Base-by-base conservation (phyloP, 1,140 invertebrate species). In the Lepidurus packardi region DNA sequence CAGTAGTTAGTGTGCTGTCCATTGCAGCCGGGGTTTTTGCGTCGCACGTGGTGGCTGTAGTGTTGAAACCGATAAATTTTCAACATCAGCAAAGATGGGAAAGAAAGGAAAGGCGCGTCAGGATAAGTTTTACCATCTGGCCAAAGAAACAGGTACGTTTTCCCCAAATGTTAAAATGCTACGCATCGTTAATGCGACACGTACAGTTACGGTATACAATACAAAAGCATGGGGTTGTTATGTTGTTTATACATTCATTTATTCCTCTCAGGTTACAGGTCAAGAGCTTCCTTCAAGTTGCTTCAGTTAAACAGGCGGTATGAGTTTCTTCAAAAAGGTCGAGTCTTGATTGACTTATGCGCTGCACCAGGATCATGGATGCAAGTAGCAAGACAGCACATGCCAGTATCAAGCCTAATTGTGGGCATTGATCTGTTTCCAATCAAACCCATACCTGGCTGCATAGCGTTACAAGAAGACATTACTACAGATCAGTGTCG, bases 331-430 rank as follows among this genome's bases (percentile, higher is more conserved):
- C 95, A 99, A 89, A 94, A 92, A 83, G 95, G 96, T 10, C 89
- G 94, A 88, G 95, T 99, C 88, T 93, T 96, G 81, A 90, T 99
- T 80, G 98, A 99, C 90, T 87, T 99, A 53, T 99, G 98, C 87
- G 98, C 98, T 24, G 98, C 98, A 8, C 98, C 98, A 8, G 98
- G 98, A 85, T 98, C 98, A 82, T 99, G 98, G 98, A 95, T 99
- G 90, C 98, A 99, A 88, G 98, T 99, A n/a, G 97, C 97, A 73
- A 92, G 93, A 83, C 92, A 99, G 84, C 96, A 98, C 85, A 99
- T 99, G 94, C 97, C 98, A 0, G 90, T 98, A 0, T 98, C 97
- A 0, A 97, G 95, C 83, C 87, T 99, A 73, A 94, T 99, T 7
- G 89, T 99, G 77, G 92, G 91, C 88, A 85, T 99, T 41, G 98